phyloP scores from a whole-genome alignment of 2,888 invertebrate species.

The Cremastinae sp. region DNA sequence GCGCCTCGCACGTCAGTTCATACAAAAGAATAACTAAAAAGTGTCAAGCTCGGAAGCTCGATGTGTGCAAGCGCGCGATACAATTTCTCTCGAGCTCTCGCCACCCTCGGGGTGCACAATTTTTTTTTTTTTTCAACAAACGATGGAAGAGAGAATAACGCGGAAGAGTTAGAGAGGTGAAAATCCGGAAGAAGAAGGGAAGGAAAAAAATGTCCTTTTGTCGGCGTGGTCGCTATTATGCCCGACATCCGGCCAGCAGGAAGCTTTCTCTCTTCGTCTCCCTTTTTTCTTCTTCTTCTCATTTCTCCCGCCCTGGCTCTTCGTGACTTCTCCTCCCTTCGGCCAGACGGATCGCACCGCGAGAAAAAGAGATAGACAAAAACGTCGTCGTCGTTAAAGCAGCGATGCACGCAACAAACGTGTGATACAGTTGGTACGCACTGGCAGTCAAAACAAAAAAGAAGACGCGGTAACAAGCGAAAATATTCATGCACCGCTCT shows the following conservation, averaged over 20 bases:
- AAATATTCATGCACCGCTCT: constrained; percentile 28
- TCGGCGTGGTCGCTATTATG: constrained; percentile 70
- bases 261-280: constrained; percentile 25
- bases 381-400: constrained; percentile 51
- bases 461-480: constrained; percentile 18
- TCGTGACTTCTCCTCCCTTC: constrained; percentile 29
- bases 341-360: constrained; percentile 17
- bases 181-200: constrained; percentile 58
- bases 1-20: constrained; percentile 46
- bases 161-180: constrained; percentile 61
- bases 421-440: constrained; percentile 30
- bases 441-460: constrained; percentile 21
- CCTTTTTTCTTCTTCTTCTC: constrained; percentile 17
- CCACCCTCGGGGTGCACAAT: background rate
- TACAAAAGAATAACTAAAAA: constrained; percentile 34
- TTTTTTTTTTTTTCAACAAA: constrained; percentile 14
- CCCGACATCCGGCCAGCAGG: constrained; percentile 72
- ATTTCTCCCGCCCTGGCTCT: background rate
- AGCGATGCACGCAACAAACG: constrained; percentile 35
- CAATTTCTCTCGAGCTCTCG: background rate
- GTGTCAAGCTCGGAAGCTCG: constrained; percentile 40
- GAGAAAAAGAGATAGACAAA: constrained; percentile 34
- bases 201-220: constrained; percentile 67
- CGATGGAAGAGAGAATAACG: constrained; percentile 32
- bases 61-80: constrained; percentile 18